Base-by-base conservation (phyloP, 2,113 vertebrate species). In the Miniopterus natalensis region DNA sequence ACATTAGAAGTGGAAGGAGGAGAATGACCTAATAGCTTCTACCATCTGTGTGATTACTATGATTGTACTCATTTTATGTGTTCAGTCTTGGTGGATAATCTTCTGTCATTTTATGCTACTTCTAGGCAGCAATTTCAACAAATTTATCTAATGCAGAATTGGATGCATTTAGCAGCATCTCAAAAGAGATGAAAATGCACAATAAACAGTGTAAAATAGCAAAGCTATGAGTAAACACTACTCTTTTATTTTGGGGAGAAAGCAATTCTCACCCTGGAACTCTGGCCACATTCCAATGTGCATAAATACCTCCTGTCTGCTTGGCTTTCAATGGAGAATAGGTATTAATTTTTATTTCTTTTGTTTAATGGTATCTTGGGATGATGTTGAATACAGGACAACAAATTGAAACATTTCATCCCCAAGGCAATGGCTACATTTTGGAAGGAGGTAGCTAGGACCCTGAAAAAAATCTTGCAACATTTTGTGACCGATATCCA, bases 81-180 rank as follows among this genome's bases (percentile, higher is more conserved):
- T 83, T 96, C 61, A 63, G 53, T 92, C 78, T 87, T 73, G 59
- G 55, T 86, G 31, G 74, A 87, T 94, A 92, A 92, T 96, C 95
- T 55, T 95, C 95, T 55, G 51, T 92, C 94, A 96, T 94, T 97
- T 97, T 94, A 70, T 93, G 45, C 79, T 93, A 45, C 75, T 95
- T 80, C 59, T 95, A 78, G 73, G 84, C 79, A 94, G 70, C 47
- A 90, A 81, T 97, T 97, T 95, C 63, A 94, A 88, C 53, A 89
- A 94, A 96, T 95, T 87, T 25, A 63, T 91, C 74, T 86, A 84
- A 78, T 96, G 75, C 45, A 90, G 51, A 92, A 96, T 77, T 95
- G 55, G 57, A 71, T 96, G 79, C 73, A 87, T 68, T 95, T 81
- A 97, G 75, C 53, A 87, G 73, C 81, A 17, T 95, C 88, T 95